Base-by-base conservation (phyloP, 2,888 invertebrate species). In the Clusia tigrina region DNA sequence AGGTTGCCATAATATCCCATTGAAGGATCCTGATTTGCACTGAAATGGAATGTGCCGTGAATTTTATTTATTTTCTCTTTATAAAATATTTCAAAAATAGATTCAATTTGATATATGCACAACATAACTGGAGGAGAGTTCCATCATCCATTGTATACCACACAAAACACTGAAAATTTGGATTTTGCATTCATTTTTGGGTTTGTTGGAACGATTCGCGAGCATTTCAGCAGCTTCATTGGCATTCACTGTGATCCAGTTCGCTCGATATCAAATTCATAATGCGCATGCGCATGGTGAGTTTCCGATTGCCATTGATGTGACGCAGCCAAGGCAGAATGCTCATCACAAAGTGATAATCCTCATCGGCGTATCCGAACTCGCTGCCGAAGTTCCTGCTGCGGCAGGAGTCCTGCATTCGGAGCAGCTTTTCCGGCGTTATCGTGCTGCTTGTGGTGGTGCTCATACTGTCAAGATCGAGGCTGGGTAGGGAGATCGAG, bases 321-420 rank as follows among this genome's bases (percentile, higher is more conserved):
- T 65, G 66, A 5, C 72, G 66, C 32, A 74, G 12, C 1, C 72
- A 69, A 1, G 74, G 74, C 58, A 74, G 54, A 9, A 73, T 67
- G 38, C 73, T 73, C 72, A 74, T 72, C 2, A 71, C 72, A 54
- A 73, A 73, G 62, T 73, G 70, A 55, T 72, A 74, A 48, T 74
- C 74, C 51, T 72, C 74, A 54, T 73, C 73, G 20, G 18, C n/a
- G n/a, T n/a, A n/a, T n/a, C n/a, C n/a, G n/a, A n/a, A n/a, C n/a
- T n/a, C n/a, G n/a, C n/a, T n/a, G n/a, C n/a, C n/a, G n/a, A n/a
- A n/a, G n/a, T 3, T 5, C 6, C 42, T 42, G 42, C 20, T 48
- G 48, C 20, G 48, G 3, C 42, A 42, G n/a, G 42, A 10, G 42
- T n/a, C 3, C n/a, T n/a, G 9, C n/a, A n/a, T 42, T n/a, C n/a